phyloP scores from a whole-genome alignment of 1,140 invertebrate species.

The Coptotermes formosanus region DNA sequence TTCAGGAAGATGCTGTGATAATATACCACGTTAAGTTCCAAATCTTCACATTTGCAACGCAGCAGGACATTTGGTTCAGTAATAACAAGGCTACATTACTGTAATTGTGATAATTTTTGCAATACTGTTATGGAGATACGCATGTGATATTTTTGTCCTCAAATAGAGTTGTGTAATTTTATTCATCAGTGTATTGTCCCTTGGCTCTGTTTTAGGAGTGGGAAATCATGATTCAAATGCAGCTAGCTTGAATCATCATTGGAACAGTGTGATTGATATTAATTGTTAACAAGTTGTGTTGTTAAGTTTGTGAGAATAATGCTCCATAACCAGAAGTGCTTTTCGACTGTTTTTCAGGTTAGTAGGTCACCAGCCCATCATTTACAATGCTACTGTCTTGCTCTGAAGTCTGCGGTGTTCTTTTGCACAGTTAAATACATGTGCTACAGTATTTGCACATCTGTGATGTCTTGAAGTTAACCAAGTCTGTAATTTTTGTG shows the following conservation, averaged over 20 bases:
- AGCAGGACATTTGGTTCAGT: background rate
- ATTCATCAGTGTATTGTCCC: background rate
- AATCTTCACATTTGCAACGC: background rate
- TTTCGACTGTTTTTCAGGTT: background rate
- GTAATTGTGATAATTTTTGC: slow-evolving; percentile 27
- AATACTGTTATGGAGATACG: slow-evolving; percentile 21
- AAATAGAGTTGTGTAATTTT: background rate
- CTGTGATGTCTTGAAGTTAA: background rate
- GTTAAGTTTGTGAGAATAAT: background rate
- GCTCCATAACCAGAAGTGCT: too few species aligned
- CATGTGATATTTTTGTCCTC: slow-evolving; percentile 21
- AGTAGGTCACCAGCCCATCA: background rate
- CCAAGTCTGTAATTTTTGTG: background rate
- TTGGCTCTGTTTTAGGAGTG: slow-evolving; percentile 18
- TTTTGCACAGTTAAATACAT: background rate
- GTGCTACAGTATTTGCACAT: background rate
- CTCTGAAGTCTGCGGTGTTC: too few species aligned
- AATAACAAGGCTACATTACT: background rate
- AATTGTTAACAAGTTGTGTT: background rate
- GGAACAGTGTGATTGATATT: background rate
- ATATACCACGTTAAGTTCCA: background rate
- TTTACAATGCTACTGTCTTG: background rate
- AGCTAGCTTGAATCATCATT: background rate
- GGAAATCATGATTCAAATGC: background rate
- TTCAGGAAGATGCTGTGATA: background rate